Conservation (phyloP, 1,140 invertebrate genomes). For the Portunus trituberculatus region DNA sequence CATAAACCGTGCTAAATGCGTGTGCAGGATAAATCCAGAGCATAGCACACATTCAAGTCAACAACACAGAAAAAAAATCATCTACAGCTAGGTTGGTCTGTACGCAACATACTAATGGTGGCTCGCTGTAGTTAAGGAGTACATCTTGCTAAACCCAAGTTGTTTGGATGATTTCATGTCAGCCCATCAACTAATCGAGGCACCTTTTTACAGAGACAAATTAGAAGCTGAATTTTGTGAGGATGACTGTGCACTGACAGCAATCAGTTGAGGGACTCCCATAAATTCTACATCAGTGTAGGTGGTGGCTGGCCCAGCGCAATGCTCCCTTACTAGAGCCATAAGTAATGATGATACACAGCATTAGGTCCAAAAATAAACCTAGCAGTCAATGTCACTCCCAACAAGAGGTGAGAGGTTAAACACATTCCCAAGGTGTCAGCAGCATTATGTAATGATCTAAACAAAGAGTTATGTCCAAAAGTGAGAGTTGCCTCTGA, state of each 20-base stretch:
- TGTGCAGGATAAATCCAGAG: slow-evolving; percentile 76
- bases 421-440: slow-evolving; percentile 75
- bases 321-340: slow-evolving; percentile 72
- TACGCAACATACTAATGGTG: slow-evolving; percentile 75
- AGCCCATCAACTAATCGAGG: slow-evolving; percentile 58
- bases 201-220: slow-evolving; percentile 39
- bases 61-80: slow-evolving; percentile 75
- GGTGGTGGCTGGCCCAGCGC: slow-evolving; percentile 60
- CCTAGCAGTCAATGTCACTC: slow-evolving; percentile 76
- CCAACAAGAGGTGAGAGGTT: slow-evolving; percentile 75
- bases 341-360: slow-evolving; percentile 73
- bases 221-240: slow-evolving; percentile 21
- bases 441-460: slow-evolving; percentile 76
- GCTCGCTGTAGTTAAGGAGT: slow-evolving; percentile 73
- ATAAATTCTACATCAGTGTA: slow-evolving; percentile 61
- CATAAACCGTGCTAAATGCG: slow-evolving; percentile 76
- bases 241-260: not conserved
- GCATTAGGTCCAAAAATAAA: slow-evolving; percentile 75
- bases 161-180: slow-evolving; percentile 60
- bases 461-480: slow-evolving; percentile 75
- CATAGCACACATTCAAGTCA: slow-evolving; percentile 76
- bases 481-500: slow-evolving; percentile 69
- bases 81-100: slow-evolving; percentile 73
- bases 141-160: slow-evolving; percentile 64
- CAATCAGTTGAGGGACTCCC: slow-evolving; percentile 66